Conservation (phyloP, 2,888 invertebrate species). For the Habroteleia sp. region DNA sequence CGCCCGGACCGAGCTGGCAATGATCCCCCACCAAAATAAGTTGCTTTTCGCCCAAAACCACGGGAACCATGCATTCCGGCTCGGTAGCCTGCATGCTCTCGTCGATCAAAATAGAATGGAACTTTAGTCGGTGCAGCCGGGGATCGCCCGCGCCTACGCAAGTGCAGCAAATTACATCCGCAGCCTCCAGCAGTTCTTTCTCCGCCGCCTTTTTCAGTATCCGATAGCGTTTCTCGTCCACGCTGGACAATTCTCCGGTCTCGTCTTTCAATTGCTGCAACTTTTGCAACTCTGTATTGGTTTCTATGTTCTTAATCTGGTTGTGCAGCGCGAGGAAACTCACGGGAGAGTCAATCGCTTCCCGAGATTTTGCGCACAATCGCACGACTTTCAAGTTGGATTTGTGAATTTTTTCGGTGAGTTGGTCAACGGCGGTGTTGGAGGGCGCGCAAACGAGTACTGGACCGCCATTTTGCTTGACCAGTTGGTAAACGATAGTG, state of each 20-base stretch:
- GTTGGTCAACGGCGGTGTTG: constrained; percentile 99
- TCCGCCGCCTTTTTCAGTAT: constrained; percentile 95
- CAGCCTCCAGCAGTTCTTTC: constrained; percentile 94
- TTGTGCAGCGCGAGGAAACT: constrained; percentile 98
- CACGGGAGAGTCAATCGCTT: constrained; percentile 98
- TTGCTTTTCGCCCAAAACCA: constrained; percentile 97
- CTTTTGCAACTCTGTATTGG: constrained; percentile 95
- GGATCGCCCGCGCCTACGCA: constrained; percentile 99
- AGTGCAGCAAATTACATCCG: constrained; percentile 99
- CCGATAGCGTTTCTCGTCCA: constrained; percentile 95
- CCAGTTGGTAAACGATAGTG: constrained; percentile 98
- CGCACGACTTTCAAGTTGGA: constrained; percentile 97
- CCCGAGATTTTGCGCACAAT: constrained; percentile 98
- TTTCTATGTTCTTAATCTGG: constrained; percentile 97
- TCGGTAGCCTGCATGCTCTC: constrained; percentile 98
- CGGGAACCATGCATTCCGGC: constrained; percentile 99
- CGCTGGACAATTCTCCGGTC: constrained; percentile 97
- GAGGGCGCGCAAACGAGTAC: constrained; percentile 99
- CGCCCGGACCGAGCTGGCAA: constrained; percentile 98
- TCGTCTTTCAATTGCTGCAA: constrained; percentile 98
- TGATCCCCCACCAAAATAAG: constrained; percentile 99
- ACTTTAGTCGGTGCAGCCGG: constrained; percentile 94
- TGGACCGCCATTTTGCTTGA: constrained; percentile 95
- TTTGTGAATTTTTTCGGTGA: constrained; percentile 98
- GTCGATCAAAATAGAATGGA: constrained; percentile 97